A percentile compares a stretch with the other conserved stretches of the same genome.
These are phyloP conservation scores for Tragelaphus oryx DNA, from an alignment of 2,797 vertebrate genomes.

Conservation along the genomic window DNA sequence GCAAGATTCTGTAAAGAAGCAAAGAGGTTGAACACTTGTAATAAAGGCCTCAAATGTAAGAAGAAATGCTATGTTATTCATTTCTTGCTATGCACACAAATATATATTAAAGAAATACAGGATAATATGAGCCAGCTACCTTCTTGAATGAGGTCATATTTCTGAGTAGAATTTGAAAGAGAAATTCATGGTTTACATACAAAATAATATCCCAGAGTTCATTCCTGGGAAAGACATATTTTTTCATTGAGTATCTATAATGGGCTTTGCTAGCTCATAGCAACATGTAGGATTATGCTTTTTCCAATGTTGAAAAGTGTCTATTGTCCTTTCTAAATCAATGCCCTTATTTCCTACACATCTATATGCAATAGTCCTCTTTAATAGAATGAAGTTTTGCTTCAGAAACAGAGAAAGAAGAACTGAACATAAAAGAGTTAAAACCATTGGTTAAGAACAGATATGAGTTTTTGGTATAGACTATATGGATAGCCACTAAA, in stretches of 20 bases:
- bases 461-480: neutral
- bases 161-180: neutral
- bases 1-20: neutral
- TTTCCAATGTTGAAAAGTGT: neutral
- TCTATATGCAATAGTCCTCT: neutral
- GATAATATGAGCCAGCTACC: neutral
- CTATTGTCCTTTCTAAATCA: neutral
- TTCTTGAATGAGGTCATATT: neutral
- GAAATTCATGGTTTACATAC: neutral
- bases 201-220: neutral
- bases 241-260: neutral
- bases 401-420: neutral
- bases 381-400: neutral
- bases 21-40: neutral
- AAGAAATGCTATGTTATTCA: neutral
- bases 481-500: neutral
- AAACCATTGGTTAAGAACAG: slow-evolving; percentile 5
- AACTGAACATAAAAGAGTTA: neutral
- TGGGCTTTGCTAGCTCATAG: neutral
- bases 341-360: neutral
- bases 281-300: neutral
- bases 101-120: neutral
- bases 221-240: neutral
- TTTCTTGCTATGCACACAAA: neutral
- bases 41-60: neutral